Base-by-base conservation (phyloP, 2,888 invertebrate species). In the Empis stercorea region DNA sequence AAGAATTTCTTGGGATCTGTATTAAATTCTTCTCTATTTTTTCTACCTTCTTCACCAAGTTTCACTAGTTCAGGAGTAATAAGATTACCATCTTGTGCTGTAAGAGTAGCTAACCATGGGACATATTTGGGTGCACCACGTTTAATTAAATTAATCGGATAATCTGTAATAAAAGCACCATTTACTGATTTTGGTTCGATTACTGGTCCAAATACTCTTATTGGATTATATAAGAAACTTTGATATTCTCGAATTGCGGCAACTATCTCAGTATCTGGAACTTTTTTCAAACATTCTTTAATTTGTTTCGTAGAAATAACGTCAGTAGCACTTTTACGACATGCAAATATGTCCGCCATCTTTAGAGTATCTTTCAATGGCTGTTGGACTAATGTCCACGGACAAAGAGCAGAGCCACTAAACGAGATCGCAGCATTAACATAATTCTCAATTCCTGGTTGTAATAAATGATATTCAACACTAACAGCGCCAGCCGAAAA, bases 401-500 rank as follows among this genome's bases (percentile, higher is more conserved):
- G 72, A 40, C 76, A 68, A 30, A 84, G 68, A 0, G 79, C 74
- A 1, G 76, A 70, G 0, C 84, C 84, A 57, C 84, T 84, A 62
- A 75, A 74, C 0, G 81, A 79, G 44, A 81, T 76, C 10, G 53
- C 53, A 10, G 48, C 47, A 13, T 47, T 30, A 5, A 51, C 39
- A 10, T 52, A 15, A 16, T 41, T 34, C 63, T 68, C 71, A 13
- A 34, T 37, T 16, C 39, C 17, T 11, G 20, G 39, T 30, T 81
- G 77, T 16, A 84, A 56, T 55, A 78, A 76, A 56, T 84, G 84
- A 52, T 81, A 78, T 61, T 84, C 80, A 0, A 80, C 80, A 58
- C 83, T 83, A 6, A 79, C 81, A 32, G 79, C 84, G 1, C 85
- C 85, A 0, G 84, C 82, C 11, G 84, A 84, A 59, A 76, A 73